Evolutionary conservation across 2,113 vertebrate species (phyloP).

Genomic region (Agapornis roseicollis): DNA sequence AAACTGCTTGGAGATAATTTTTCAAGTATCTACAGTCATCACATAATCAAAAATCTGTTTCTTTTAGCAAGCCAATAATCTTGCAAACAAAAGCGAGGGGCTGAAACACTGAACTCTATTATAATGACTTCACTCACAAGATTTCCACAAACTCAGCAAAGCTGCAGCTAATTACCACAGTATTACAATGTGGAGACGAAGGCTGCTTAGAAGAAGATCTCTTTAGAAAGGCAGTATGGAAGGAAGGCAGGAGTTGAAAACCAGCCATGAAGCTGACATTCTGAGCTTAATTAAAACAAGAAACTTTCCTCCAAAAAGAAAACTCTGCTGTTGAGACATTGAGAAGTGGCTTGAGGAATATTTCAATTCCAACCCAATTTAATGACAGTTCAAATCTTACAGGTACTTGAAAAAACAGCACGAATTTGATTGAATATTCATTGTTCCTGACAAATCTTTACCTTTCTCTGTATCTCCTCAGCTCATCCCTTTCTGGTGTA

Average conservation of each 20-base stretch:
- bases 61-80: slow-evolving; percentile 18
- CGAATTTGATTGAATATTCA: background rate
- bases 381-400: background rate
- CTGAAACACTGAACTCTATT: slow-evolving; percentile 3
- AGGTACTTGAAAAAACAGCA: background rate
- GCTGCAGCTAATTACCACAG: slow-evolving; percentile 42
- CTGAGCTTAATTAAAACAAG: slow-evolving; percentile 53
- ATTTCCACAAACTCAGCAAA: slow-evolving; percentile 53
- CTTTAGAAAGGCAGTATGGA: background rate
- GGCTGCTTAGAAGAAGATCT: slow-evolving; percentile 30
- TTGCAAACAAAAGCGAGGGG: slow-evolving; percentile 3
- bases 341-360: background rate
- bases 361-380: background rate
- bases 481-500: background rate
- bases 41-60: slow-evolving; percentile 19
- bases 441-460: background rate
- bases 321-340: background rate
- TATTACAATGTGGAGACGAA: background rate
- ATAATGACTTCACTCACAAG: slow-evolving; percentile 25
- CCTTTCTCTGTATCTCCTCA: background rate
- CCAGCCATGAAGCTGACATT: background rate
- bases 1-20: background rate
- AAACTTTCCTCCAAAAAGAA: slow-evolving; percentile 6
- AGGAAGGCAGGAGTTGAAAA: slow-evolving; percentile 23
- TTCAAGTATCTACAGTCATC: background rate